These are phyloP conservation scores for Centropristis striata DNA, from an alignment of 2,113 vertebrate species.

Conservation along the genomic window DNA sequence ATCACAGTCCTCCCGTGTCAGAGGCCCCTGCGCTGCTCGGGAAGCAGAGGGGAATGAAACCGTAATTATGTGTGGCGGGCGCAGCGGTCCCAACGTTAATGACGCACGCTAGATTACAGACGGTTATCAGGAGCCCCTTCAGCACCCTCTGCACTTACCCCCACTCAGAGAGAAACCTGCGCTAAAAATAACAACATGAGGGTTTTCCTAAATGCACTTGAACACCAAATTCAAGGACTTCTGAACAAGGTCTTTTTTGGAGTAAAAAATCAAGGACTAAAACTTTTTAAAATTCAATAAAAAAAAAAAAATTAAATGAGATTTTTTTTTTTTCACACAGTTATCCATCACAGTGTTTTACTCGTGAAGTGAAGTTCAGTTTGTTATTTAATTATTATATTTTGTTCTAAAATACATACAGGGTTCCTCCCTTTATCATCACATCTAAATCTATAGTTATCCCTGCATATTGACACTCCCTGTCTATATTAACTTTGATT, in stretches of 20 bases:
- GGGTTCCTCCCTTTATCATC: too few species aligned
- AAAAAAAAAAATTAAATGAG: too few species aligned
- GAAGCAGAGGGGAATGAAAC: slow-evolving; percentile 81
- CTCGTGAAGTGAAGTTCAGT: too few species aligned
- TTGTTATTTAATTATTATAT: too few species aligned
- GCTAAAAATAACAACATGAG: slow-evolving; percentile 48
- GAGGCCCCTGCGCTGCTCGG: slow-evolving; percentile 72
- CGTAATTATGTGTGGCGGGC: slow-evolving; percentile 78
- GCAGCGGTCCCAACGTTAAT: slow-evolving; percentile 75
- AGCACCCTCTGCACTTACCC: slow-evolving; percentile 49
- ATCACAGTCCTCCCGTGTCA: slow-evolving; percentile 81
- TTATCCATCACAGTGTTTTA: too few species aligned
- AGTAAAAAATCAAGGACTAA: slow-evolving; percentile 12
- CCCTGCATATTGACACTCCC: too few species aligned
- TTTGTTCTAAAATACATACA: too few species aligned
- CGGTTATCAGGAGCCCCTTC: slow-evolving; percentile 62
- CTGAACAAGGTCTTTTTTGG: slow-evolving; percentile 4
- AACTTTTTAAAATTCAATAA: background rate
- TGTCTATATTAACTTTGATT: too few species aligned
- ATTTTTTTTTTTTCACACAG: too few species aligned
- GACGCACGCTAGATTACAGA: slow-evolving; percentile 78
- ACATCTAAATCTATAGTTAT: too few species aligned
- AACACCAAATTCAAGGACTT: slow-evolving; percentile 23
- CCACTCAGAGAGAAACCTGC: slow-evolving; percentile 1
- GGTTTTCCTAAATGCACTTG: slow-evolving; percentile 18